Percentiles rank a stretch among this genome's conserved stretches.
Evolutionary conservation across 1,140 invertebrate genomes (phyloP).

Genomic region (Thrips palmi): DNA sequence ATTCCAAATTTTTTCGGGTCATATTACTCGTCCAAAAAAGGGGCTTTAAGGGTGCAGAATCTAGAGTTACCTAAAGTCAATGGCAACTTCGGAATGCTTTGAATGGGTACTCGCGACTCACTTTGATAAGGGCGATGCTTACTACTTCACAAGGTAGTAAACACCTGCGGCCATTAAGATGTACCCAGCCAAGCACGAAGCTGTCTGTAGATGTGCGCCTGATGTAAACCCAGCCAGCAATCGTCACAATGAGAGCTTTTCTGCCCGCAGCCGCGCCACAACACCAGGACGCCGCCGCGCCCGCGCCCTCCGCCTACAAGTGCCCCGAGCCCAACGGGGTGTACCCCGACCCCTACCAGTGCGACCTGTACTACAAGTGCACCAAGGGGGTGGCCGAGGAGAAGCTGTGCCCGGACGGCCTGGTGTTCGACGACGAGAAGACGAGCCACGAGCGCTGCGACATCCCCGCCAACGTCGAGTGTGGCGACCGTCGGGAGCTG

Average conservation of each 20-base stretch:
- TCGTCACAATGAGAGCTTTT: not conserved
- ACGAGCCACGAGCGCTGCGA: slow-evolving; percentile 58
- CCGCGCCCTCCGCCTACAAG: slow-evolving; percentile 18
- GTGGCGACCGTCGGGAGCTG: slow-evolving; percentile 47
- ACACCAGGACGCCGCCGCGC: not conserved
- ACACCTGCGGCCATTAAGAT: no score
- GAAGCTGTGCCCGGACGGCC: slow-evolving; percentile 59
- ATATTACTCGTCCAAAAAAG: no score
- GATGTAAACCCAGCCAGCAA: not conserved
- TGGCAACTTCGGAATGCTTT: no score
- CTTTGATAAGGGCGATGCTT: no score
- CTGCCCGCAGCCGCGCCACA: not conserved
- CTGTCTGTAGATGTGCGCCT: not conserved
- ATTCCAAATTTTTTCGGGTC: no score
- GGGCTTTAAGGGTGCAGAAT: no score
- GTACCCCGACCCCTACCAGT: slow-evolving; percentile 56
- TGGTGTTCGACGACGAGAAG: slow-evolving; percentile 59
- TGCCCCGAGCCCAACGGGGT: slow-evolving; percentile 57
- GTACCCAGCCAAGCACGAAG: no score
- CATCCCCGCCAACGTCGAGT: slow-evolving; percentile 60
- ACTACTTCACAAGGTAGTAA: no score
- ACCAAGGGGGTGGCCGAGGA: slow-evolving; percentile 41
- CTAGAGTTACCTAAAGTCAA: no score
- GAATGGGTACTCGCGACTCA: no score
- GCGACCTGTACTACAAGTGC: slow-evolving; percentile 67